Conservation (phyloP, 2,888 invertebrate species). For the Anorthoa munda region DNA sequence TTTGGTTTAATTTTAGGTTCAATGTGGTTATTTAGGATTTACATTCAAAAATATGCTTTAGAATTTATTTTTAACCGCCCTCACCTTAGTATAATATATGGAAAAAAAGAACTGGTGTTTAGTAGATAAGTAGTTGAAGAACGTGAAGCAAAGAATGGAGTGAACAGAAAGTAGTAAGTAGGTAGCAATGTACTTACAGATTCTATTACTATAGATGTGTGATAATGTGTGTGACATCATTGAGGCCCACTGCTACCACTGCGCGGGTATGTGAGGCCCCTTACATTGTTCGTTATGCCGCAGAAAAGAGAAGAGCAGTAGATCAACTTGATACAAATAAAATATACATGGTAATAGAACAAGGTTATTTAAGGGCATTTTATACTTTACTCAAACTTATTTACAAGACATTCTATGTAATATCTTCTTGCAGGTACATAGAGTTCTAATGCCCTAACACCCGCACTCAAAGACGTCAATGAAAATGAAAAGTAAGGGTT, state of each 20-base stretch:
- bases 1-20: not conserved
- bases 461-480: no score
- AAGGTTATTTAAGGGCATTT: not conserved
- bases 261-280: slow-evolving; percentile 39
- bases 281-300: not conserved
- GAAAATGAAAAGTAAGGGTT: no score
- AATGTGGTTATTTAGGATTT: not conserved
- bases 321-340: slow-evolving; percentile 15
- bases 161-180: slow-evolving; percentile 17
- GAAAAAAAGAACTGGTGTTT: no score
- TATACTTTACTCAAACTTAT: no score
- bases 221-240: slow-evolving; percentile 34
- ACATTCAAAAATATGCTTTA: not conserved
- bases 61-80: no score
- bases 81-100: no score
- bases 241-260: slow-evolving; percentile 40
- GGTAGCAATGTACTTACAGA: not conserved
- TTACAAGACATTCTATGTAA: not conserved
- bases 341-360: not conserved
- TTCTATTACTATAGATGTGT: slow-evolving; percentile 7
- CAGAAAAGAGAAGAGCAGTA: not conserved
- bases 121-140: not conserved
- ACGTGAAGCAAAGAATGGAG: not conserved
- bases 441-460: no score
- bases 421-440: not conserved